Evolutionary conservation across 2,888 invertebrate species (phyloP).

Genomic region (Oscheius sp.): DNA sequence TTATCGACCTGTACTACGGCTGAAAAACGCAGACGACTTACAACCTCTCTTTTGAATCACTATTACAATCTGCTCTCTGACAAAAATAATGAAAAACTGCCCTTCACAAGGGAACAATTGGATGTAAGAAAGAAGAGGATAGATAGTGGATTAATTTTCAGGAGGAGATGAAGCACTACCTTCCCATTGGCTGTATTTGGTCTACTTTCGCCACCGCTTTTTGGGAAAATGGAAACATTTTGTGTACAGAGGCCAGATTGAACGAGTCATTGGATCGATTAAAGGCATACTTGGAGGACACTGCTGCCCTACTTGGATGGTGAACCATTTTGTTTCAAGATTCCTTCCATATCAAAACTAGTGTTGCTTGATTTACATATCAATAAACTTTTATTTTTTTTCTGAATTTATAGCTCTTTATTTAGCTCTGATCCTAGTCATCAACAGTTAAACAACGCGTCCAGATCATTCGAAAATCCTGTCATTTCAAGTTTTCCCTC

Average conservation of each 20-base stretch:
- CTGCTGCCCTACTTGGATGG: constrained; percentile 23
- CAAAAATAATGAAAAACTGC: constrained; percentile 36
- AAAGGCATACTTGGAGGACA: constrained; percentile 37
- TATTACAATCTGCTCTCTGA: constrained; percentile 36
- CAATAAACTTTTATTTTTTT: not conserved
- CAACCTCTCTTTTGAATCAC: constrained; percentile 40
- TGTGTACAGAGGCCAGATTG: constrained; percentile 30
- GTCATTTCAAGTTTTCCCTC: not conserved
- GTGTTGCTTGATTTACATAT: too few relatives aligned
- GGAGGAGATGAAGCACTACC: constrained; percentile 34
- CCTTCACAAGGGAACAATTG: constrained; percentile 48
- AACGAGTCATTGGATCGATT: constrained; percentile 39
- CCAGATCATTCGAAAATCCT: not conserved
- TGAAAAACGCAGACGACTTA: constrained; percentile 44
- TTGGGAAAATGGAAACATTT: constrained; percentile 44
- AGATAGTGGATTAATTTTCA: too few relatives aligned
- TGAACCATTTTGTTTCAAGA: not conserved
- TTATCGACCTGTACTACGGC: constrained; percentile 58
- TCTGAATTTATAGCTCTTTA: not conserved
- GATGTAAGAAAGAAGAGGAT: constrained; percentile 32
- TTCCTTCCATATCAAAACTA: not conserved
- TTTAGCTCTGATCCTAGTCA: not conserved
- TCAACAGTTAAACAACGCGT: not conserved
- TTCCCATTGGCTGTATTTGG: constrained; percentile 30
- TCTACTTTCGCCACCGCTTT: constrained; percentile 48